A percentile compares a stretch with the other conserved stretches of the same genome.
These are phyloP conservation scores for Aptenodytes forsteri DNA, from an alignment of 2,113 vertebrate species.

Conservation along the genomic window DNA sequence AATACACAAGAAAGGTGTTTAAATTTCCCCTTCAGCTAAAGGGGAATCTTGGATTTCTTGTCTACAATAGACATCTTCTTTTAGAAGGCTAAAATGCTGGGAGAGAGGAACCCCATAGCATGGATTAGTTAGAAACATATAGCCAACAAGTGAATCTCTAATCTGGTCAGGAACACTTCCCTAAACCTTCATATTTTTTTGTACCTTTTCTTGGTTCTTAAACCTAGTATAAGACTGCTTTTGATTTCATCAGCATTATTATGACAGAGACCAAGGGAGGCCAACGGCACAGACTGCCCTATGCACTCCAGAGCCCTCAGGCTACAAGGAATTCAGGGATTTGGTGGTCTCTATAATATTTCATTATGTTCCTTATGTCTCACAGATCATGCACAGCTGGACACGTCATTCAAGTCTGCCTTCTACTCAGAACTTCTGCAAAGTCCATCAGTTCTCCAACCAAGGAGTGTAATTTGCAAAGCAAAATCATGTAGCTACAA, in stretches of 20 bases:
- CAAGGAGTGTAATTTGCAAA: background rate
- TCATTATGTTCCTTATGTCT: background rate
- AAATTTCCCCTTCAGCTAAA: background rate
- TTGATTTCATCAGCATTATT: background rate
- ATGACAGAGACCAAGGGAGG: background rate
- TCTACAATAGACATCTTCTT: background rate
- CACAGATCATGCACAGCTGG: background rate
- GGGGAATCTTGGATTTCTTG: background rate
- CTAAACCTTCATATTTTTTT: background rate
- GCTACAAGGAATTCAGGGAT: background rate
- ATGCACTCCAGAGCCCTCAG: background rate
- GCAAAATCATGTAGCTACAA: background rate
- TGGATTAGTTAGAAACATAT: background rate
- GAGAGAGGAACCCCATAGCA: background rate
- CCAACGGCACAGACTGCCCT: accelerated
- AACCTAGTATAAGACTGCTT: background rate
- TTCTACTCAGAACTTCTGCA: background rate
- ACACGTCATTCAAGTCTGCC: background rate
- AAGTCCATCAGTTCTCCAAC: background rate
- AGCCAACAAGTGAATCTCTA: background rate
- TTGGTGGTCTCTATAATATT: background rate
- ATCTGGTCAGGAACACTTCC: background rate
- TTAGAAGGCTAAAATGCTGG: background rate
- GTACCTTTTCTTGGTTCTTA: background rate
- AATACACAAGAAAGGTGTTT: background rate